Evolutionary conservation across 2,888 invertebrate genomes (phyloP), one percentile per base, ranked within the genome.

Genomic region (Mechanitis messenoides): DNA sequence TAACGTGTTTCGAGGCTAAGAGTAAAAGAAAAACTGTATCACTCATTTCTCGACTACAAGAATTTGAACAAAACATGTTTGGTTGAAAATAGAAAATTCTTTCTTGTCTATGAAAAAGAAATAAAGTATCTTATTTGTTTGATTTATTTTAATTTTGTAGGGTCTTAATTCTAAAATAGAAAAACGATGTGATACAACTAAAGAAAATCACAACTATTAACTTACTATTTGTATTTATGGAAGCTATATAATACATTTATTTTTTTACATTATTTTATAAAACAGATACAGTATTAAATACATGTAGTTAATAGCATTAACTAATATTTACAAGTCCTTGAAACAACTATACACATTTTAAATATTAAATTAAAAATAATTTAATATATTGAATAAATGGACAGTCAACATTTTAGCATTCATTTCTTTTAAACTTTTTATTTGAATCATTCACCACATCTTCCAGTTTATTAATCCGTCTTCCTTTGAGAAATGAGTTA

Each of bases 281-380:
- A 87, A 86, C 86, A 87, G 79, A 77, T 86, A 86, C 80, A 84
- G 81, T 87, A 87, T 87, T 87, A 87, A 86, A 88, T 88, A 88
- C 85, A 86, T 77, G 79, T 80, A 76, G 80, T 80, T 81, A 80
- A 79, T 81, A 81, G 70, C 73, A 79, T 77, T 79, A 85, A 76
- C 83, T 88, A 88, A 80, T 90, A 89, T 90, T 84, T 90, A 90
- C 89, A 89, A 76, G 75, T 83, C 75, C 79, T 78, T 79, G 72
- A 77, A 78, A 78, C 77, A 83, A 83, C 81, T 88, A 82, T 86
- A 88, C 87, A 89, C 61, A 73, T 80, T 70, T n/a, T 50, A 50
- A 50, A 31, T 31, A 83, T 85, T 81, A 83, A 83, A 81, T 82
- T 84, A 81, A 75, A 72, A 83, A 87, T 87, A 89, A 88, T 87